These are phyloP conservation scores for Pristionchus exspectatus DNA, from an alignment of 2,888 invertebrate genomes.

Conservation along the genomic window DNA sequence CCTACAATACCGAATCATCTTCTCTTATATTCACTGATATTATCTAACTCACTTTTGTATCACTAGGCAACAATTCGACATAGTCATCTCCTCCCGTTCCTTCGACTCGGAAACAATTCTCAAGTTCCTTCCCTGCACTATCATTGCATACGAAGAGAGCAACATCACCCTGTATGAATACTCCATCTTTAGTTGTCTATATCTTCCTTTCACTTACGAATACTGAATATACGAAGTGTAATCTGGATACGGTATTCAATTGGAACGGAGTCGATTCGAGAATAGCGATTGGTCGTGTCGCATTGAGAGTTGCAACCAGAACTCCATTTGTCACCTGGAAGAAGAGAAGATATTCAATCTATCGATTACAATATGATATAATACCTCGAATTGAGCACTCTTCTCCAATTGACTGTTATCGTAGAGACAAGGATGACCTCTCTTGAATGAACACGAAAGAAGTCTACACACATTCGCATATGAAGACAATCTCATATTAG, in stretches of 20 bases:
- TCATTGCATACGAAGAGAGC: conserved; percentile 77
- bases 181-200: neutral
- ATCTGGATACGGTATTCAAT: conserved; percentile 73
- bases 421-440: conserved; percentile 74
- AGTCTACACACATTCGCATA: conserved; percentile 77
- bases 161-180: conserved; percentile 66
- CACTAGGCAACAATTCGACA: conserved; percentile 75
- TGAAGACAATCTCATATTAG: neutral
- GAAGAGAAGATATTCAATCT: neutral
- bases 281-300: conserved; percentile 69
- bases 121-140: conserved; percentile 75
- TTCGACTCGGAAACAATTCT: conserved; percentile 74
- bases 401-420: conserved; percentile 55
- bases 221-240: conserved; percentile 73
- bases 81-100: conserved; percentile 69
- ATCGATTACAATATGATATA: neutral
- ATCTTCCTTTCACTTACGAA: conserved; percentile 34
- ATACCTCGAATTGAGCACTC: conserved; percentile 55
- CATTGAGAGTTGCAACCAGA: conserved; percentile 61
- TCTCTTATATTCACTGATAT: neutral
- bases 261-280: conserved; percentile 75
- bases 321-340: conserved; percentile 60
- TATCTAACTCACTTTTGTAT: conserved; percentile 72
- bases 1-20: neutral
- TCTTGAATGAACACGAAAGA: conserved; percentile 73